Evolutionary conservation across 2,797 vertebrate genomes (phyloP).

Genomic region (Choloepus didactylus): DNA sequence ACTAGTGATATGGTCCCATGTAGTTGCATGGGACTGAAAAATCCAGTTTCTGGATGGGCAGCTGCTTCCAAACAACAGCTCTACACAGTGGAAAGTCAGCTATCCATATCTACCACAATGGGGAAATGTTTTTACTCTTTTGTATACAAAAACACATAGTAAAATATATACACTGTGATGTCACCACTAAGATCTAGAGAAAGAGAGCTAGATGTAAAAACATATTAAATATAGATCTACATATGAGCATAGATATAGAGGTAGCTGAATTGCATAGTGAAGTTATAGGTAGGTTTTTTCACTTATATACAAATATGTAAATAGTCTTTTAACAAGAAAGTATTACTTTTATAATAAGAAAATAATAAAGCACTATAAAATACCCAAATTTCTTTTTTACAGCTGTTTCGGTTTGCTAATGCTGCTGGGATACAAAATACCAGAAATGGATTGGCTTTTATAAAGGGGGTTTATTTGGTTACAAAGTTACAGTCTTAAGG

Average conservation of each 20-base stretch:
- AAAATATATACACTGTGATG: neutral
- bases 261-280: neutral
- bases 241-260: neutral
- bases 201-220: neutral
- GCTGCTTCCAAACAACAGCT: neutral
- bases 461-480: no score
- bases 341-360: slow-evolving; percentile 54
- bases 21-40: neutral
- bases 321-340: neutral
- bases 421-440: no score
- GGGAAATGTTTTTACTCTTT: neutral
- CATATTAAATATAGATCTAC: neutral
- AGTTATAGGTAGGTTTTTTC: neutral
- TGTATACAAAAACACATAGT: neutral
- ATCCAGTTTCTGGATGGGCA: neutral
- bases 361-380: slow-evolving; percentile 11
- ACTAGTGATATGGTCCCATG: neutral
- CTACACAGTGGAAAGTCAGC: neutral
- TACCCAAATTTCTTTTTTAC: neutral
- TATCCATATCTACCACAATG: neutral
- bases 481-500: no score
- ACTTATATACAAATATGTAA: neutral
- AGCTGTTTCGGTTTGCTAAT: no score
- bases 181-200: neutral
- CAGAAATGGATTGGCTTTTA: no score